Evolutionary conservation across 2,888 invertebrate genomes (phyloP).

Genomic region (Dusona sp.): DNA sequence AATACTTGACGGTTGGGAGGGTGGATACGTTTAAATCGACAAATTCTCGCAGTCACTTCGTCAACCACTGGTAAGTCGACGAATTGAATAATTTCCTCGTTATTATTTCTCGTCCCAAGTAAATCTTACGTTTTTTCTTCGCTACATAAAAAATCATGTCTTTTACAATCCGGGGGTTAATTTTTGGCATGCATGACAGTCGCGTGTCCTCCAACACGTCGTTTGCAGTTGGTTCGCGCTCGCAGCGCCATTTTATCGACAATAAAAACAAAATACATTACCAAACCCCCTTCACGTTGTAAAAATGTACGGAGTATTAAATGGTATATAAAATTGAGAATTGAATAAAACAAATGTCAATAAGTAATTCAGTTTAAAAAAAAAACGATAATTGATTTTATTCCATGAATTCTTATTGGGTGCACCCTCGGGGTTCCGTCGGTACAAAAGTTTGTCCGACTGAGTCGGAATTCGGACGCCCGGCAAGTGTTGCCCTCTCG

Average conservation of each 20-base stretch:
- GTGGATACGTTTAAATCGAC: slow-evolving; percentile 57
- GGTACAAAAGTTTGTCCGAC: slow-evolving; percentile 9
- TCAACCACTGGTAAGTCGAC: slow-evolving; percentile 10
- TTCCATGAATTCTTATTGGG: neutral
- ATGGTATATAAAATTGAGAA: neutral
- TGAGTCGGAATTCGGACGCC: neutral
- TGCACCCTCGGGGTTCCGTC: neutral
- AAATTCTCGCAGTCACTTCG: neutral
- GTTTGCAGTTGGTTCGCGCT: slow-evolving; percentile 65
- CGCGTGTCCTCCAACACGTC: slow-evolving; percentile 73
- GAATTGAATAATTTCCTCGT: neutral
- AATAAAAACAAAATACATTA: slow-evolving; percentile 16
- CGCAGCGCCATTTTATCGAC: slow-evolving; percentile 68
- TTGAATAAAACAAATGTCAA: neutral
- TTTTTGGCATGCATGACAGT: slow-evolving; percentile 65
- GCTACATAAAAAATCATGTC: neutral
- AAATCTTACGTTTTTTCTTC: neutral
- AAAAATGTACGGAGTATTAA: neutral
- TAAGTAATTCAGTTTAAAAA: neutral
- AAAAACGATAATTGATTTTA: neutral
- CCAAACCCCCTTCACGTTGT: neutral
- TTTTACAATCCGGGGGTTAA: slow-evolving; percentile 33
- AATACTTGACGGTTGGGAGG: slow-evolving; percentile 54
- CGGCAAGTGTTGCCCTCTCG: slow-evolving; percentile 28
- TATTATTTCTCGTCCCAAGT: neutral